phyloP scores from a whole-genome alignment of 2,888 invertebrate genomes.

The Hydrotaea cyrtoneurina region DNA sequence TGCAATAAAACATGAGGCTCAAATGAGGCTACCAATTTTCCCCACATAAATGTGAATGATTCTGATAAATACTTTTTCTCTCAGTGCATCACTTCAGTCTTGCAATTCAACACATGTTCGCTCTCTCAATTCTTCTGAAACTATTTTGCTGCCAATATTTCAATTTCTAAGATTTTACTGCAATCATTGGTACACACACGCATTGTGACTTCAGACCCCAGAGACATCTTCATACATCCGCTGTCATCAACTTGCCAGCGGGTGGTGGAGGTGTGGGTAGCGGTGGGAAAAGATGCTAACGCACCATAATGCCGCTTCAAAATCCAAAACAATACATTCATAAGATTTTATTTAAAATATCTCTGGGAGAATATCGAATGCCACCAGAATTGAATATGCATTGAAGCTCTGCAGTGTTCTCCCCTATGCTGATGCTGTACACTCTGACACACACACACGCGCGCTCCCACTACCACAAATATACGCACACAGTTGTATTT shows the following conservation, averaged over 20 bases:
- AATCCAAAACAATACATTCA: constrained; percentile 31
- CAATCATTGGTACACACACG: neutral
- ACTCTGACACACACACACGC: neutral
- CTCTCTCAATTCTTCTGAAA: neutral
- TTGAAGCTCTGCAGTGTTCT: neutral
- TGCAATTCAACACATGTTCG: too few species aligned
- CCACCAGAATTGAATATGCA: neutral
- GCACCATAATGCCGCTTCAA: neutral
- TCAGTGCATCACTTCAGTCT: too few species aligned
- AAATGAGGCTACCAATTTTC: too few species aligned
- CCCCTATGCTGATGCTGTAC: neutral
- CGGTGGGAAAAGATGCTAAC: constrained; percentile 1
- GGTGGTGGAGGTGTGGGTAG: neutral
- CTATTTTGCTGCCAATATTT: neutral
- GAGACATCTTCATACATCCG: neutral
- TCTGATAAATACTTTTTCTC: too few species aligned
- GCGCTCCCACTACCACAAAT: neutral
- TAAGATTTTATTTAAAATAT: constrained; percentile 25
- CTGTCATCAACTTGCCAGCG: neutral
- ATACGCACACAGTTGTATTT: neutral
- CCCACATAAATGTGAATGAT: too few species aligned
- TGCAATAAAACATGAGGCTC: too few species aligned
- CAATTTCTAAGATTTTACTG: neutral
- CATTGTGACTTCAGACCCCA: neutral
- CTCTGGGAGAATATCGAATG: constrained; percentile 20